phyloP scores from a whole-genome alignment of 1,140 invertebrate species.

The Bombus waltoni region DNA sequence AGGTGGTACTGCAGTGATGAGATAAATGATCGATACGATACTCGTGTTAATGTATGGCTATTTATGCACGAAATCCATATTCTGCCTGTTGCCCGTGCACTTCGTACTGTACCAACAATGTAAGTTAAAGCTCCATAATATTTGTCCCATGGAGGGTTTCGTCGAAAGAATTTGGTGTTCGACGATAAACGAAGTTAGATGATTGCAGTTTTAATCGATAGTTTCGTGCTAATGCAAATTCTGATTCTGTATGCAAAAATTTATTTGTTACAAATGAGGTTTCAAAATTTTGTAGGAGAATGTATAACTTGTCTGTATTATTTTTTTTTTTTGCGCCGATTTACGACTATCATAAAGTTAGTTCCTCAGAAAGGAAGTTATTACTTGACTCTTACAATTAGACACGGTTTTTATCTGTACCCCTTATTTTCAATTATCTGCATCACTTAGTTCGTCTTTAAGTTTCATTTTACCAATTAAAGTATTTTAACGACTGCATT shows the following conservation, averaged over 20 bases:
- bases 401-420: background rate
- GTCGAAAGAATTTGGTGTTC: background rate
- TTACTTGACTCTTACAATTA: background rate
- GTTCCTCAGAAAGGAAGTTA: background rate
- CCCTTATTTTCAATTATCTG: background rate
- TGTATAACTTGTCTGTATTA: no score
- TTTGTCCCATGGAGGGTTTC: background rate
- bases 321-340: no score
- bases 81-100: background rate
- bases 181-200: background rate
- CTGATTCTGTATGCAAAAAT: no score
- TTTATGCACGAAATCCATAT: background rate
- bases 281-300: no score
- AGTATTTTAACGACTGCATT: background rate
- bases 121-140: background rate
- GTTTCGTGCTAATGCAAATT: no score
- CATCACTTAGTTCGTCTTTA: background rate
- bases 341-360: background rate
- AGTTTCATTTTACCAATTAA: background rate
- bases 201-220: no score
- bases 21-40: constrained; percentile 3
- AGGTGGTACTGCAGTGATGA: no score
- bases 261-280: no score
- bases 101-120: no score
- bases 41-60: background rate